phyloP scores from a whole-genome alignment of 2,888 invertebrate genomes.

The Perizoma affinitatum region DNA sequence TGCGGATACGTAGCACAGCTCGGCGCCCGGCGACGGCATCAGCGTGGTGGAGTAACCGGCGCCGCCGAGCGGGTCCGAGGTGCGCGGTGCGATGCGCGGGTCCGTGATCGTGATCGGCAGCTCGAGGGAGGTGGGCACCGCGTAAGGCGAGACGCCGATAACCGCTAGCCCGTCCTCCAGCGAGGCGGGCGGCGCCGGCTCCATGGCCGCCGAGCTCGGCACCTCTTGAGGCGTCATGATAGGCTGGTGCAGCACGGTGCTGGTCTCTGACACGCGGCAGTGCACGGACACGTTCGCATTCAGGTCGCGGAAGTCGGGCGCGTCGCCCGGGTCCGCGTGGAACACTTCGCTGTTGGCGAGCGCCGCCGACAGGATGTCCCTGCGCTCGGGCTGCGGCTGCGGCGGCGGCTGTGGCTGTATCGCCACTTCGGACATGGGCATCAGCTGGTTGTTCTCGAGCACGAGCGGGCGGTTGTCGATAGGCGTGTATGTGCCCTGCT shows the following conservation, averaged over 20 bases:
- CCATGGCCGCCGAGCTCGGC: constrained; percentile 80
- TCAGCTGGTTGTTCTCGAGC: constrained; percentile 73
- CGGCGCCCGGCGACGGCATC: constrained; percentile 65
- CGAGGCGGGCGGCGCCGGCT: constrained; percentile 60
- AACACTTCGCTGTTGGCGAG: constrained; percentile 90
- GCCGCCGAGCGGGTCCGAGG: constrained; percentile 67
- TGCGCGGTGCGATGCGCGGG: constrained; percentile 87
- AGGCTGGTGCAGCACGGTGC: constrained; percentile 89
- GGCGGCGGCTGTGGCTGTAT: constrained; percentile 52
- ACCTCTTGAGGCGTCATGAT: constrained; percentile 93
- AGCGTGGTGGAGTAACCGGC: constrained; percentile 55
- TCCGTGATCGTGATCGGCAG: constrained; percentile 91
- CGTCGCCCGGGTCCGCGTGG: constrained; percentile 83
- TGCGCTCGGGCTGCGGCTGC: constrained; percentile 75
- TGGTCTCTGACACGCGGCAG: constrained; percentile 89
- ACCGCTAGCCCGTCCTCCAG: constrained; percentile 84
- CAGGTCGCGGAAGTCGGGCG: constrained; percentile 85
- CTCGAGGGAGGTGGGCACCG: constrained; percentile 88
- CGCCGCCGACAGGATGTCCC: constrained; percentile 90
- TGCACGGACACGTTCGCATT: constrained; percentile 82
- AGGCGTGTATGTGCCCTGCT: constrained; percentile 88
- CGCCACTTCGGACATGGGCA: constrained; percentile 71
- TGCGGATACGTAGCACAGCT: constrained; percentile 59
- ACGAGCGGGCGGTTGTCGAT: constrained; percentile 88
- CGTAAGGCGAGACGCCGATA: constrained; percentile 82